A percentile compares a stretch with the other conserved stretches of the same genome.
Conservation (phyloP, 1,140 invertebrate genomes). For the Bombus waltoni region DNA sequence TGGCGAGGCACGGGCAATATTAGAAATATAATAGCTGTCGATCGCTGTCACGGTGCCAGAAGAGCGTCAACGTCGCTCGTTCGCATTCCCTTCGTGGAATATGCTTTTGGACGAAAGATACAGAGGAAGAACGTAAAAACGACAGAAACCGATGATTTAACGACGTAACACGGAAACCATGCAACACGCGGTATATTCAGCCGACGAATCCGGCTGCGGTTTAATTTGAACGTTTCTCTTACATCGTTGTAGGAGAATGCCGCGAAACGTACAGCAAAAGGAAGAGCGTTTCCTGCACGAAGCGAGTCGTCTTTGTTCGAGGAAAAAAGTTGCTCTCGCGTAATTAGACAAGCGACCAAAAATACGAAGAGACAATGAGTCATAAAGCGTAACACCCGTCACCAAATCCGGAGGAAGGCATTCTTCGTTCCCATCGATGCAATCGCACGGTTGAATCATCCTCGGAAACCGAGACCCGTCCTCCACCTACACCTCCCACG, state of each 20-base stretch:
- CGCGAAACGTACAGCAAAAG: not conserved
- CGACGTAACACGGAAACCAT: constrained; percentile 20
- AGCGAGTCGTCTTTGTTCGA: not conserved
- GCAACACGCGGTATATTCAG: constrained; percentile 47
- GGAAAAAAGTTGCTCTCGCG: not conserved
- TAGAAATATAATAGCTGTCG: constrained; percentile 45
- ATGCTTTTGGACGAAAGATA: constrained; percentile 35
- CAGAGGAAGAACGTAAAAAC: constrained; percentile 30
- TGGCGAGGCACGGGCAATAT: not conserved
- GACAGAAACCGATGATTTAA: constrained; percentile 55
- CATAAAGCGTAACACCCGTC: constrained; percentile 41
- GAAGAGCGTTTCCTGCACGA: not conserved
- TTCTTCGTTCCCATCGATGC: constrained; percentile 59
- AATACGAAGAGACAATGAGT: constrained; percentile 49
- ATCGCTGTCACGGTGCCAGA: constrained; percentile 60
- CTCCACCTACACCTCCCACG: constrained; percentile 71
- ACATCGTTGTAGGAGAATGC: not conserved
- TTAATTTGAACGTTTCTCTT: not conserved
- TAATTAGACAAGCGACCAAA: not conserved
- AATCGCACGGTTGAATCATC: constrained; percentile 70
- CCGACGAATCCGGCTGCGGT: constrained; percentile 18
- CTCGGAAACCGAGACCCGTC: constrained; percentile 43
- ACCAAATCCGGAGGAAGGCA: constrained; percentile 62
- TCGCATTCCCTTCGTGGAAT: not conserved
- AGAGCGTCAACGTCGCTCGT: constrained; percentile 44